phyloP scores from a whole-genome alignment of 2,888 invertebrate species.

The Pecten maximus region DNA sequence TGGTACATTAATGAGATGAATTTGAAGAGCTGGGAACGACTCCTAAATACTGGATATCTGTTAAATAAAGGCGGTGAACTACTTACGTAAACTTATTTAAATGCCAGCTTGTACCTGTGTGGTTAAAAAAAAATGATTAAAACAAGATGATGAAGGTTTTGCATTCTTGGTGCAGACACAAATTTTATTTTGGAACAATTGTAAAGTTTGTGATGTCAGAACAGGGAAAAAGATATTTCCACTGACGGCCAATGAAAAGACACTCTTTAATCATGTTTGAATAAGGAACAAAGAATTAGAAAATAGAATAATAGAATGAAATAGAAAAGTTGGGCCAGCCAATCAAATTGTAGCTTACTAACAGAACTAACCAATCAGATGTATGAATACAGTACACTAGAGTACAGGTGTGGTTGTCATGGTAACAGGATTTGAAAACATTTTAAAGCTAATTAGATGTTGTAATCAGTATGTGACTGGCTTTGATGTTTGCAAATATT shows the following conservation, averaged over 20 bases:
- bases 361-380: constrained; percentile 6
- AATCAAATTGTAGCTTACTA: constrained; percentile 8
- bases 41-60: not conserved
- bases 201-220: not conserved
- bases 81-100: not conserved
- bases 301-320: not conserved
- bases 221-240: not conserved
- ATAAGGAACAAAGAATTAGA: not conserved
- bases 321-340: not conserved
- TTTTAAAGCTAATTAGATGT: not conserved
- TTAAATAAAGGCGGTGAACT: not conserved
- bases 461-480: not conserved
- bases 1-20: not conserved
- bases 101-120: not conserved
- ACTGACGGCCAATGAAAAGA: not conserved
- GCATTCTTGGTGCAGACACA: too few relatives aligned
- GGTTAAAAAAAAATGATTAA: not conserved
- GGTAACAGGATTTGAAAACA: constrained; percentile 22
- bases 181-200: not conserved
- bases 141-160: not conserved
- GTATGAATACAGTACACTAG: not conserved
- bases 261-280: not conserved
- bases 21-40: not conserved
- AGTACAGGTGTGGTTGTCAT: not conserved
- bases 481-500: not conserved